Percentiles rank a stretch among this genome's conserved stretches.
Conservation (phyloP, 2,113 vertebrate genomes). For the Myxocyprinus asiaticus region DNA sequence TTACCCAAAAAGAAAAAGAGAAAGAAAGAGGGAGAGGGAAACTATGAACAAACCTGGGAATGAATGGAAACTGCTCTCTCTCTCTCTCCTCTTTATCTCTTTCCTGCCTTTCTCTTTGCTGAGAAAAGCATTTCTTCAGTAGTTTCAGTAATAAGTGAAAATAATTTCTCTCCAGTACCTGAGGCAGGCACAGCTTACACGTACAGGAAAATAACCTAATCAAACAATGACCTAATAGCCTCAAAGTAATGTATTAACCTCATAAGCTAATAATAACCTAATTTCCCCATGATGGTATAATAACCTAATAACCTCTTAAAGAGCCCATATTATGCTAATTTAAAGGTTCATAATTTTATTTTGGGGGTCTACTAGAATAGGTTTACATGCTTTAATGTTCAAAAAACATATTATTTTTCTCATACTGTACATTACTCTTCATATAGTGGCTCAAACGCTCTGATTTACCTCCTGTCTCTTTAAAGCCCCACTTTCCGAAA, state of each 20-base stretch:
- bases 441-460: too few relatives aligned
- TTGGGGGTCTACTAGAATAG: too few relatives aligned
- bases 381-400: too few relatives aligned
- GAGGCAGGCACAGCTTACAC: slow-evolving; percentile 1
- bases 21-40: not conserved
- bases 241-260: not conserved
- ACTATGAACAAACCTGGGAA: not conserved
- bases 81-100: too few relatives aligned
- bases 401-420: too few relatives aligned
- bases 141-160: not conserved
- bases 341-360: too few relatives aligned
- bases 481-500: too few relatives aligned
- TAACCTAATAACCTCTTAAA: not conserved
- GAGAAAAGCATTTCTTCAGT: not conserved
- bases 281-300: not conserved
- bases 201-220: not conserved
- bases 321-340: too few relatives aligned
- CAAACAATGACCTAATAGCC: not conserved
- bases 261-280: not conserved
- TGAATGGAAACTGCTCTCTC: too few relatives aligned
- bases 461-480: too few relatives aligned
- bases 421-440: too few relatives aligned
- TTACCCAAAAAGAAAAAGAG: too few relatives aligned
- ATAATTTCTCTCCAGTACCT: not conserved
- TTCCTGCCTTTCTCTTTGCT: not conserved